These are phyloP conservation scores for Microcebus lehilahytsara DNA, from an alignment of 2,113 vertebrate genomes.

Conservation along the genomic window DNA sequence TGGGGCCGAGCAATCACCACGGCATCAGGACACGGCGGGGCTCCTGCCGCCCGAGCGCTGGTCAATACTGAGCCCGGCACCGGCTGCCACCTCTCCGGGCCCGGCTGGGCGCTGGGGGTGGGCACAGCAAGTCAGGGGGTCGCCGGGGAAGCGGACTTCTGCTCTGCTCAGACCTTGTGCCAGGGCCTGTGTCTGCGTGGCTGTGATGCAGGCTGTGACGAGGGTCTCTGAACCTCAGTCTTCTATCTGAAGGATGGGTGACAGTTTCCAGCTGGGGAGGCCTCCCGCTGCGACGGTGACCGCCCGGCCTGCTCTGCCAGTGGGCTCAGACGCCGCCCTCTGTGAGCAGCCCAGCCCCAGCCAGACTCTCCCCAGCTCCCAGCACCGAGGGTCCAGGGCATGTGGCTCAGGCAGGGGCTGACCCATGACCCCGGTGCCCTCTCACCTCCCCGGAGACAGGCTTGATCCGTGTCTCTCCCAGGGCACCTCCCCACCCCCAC, in stretches of 20 bases:
- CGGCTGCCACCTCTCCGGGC: background rate
- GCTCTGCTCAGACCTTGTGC: fast-evolving
- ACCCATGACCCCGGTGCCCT: fast-evolving
- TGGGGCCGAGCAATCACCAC: fast-evolving
- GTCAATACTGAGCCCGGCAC: fast-evolving
- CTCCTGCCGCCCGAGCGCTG: fast-evolving
- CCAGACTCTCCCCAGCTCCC: background rate
- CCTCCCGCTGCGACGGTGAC: background rate
- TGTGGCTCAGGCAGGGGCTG: no score
- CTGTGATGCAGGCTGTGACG: no score
- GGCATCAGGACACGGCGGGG: background rate
- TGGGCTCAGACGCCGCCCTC: background rate
- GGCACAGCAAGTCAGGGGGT: background rate
- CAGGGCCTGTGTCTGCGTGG: background rate
- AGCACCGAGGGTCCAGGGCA: fast-evolving
- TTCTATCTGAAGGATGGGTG: background rate
- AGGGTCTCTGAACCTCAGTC: background rate
- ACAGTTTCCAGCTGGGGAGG: fast-evolving
- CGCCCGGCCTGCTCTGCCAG: background rate
- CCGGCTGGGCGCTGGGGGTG: fast-evolving
- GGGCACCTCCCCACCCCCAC: background rate
- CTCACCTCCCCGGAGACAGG: no score
- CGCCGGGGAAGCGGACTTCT: fast-evolving
- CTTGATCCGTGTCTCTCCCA: background rate
- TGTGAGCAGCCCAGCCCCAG: no score